Evolutionary conservation across 2,888 invertebrate species (phyloP).

Genomic region (Caenorhabditis macrosperma): DNA sequence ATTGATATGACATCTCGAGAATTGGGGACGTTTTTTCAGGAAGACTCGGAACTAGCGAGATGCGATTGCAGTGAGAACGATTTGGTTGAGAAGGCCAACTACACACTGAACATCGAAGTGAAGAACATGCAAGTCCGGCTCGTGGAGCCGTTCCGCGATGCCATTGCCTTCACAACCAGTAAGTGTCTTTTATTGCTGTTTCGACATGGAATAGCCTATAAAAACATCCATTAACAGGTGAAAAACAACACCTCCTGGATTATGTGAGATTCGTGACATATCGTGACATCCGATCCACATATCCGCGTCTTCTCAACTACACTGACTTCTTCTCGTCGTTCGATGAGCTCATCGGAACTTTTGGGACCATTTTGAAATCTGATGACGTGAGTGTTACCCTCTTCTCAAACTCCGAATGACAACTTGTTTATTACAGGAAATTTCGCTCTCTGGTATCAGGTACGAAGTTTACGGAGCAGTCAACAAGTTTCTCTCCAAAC

Average conservation of each 20-base stretch:
- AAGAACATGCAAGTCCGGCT: constrained; percentile 42
- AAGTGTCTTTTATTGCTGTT: constrained; percentile 1
- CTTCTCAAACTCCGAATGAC: no score
- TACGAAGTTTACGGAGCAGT: constrained; percentile 28
- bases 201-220: not conserved
- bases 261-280: constrained; percentile 20
- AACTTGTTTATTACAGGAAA: constrained; percentile 17
- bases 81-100: constrained; percentile 32
- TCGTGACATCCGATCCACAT: constrained; percentile 21
- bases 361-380: constrained; percentile 13
- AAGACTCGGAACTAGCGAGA: constrained; percentile 15
- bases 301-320: constrained; percentile 37
- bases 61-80: constrained; percentile 31
- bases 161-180: constrained; percentile 42
- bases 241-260: constrained; percentile 42
- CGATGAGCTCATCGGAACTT: constrained; percentile 19
- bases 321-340: constrained; percentile 14
- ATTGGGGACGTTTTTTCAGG: constrained; percentile 15
- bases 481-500: constrained; percentile 19
- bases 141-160: constrained; percentile 47
- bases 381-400: constrained; percentile 37
- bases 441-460: constrained; percentile 36
- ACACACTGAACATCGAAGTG: constrained; percentile 27
- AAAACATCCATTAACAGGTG: constrained; percentile 21
- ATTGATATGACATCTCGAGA: no score